phyloP scores from a whole-genome alignment of 2,888 invertebrate genomes.

The Spodoptera littoralis region DNA sequence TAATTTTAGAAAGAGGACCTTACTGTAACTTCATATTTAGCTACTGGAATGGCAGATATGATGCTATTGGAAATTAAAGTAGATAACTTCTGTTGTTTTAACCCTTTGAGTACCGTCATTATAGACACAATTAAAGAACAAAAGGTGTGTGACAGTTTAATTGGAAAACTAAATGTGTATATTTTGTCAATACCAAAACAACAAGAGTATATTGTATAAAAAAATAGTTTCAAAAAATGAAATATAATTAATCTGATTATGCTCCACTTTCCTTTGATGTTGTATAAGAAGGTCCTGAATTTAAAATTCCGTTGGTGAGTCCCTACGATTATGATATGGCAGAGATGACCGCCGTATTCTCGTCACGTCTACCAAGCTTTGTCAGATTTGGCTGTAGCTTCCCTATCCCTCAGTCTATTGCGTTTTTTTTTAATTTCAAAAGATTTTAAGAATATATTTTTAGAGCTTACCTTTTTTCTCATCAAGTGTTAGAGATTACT shows the following conservation, averaged over 20 bases:
- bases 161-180: background rate
- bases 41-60: too few relatives aligned
- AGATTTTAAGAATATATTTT: conserved; percentile 14
- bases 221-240: conserved; percentile 2
- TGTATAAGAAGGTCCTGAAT: conserved; percentile 61
- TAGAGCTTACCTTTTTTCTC: background rate
- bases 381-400: conserved; percentile 76
- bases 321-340: conserved; percentile 78
- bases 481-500: too few relatives aligned
- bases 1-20: too few relatives aligned
- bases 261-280: conserved; percentile 55
- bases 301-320: conserved; percentile 78
- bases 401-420: conserved; percentile 40
- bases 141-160: too few relatives aligned
- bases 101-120: too few relatives aligned
- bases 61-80: too few relatives aligned
- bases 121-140: too few relatives aligned
- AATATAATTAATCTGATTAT: conserved; percentile 34
- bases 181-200: conserved; percentile 1
- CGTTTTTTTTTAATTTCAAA: conserved; percentile 34
- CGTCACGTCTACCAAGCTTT: conserved; percentile 79
- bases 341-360: conserved; percentile 72
- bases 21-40: too few relatives aligned
- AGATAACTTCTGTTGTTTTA: too few relatives aligned
- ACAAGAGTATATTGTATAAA: too few relatives aligned